phyloP scores from a whole-genome alignment of 2,888 invertebrate species.

The Lepidocyrtinus sp. region DNA sequence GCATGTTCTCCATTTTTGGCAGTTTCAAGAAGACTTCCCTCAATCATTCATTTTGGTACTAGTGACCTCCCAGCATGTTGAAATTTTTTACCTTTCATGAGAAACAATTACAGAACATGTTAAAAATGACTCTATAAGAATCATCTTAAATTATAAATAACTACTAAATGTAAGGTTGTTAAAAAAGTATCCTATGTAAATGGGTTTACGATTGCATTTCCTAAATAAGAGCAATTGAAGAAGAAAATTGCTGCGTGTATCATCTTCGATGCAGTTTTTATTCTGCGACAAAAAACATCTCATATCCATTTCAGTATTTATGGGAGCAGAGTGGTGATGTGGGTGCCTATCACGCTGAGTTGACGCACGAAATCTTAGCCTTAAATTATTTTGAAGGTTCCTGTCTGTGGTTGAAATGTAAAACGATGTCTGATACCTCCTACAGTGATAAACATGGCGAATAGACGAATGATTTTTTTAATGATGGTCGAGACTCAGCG shows the following conservation, averaged over 20 bases:
- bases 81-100: no score
- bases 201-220: not conserved
- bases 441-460: conserved; percentile 5
- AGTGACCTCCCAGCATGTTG: conserved; percentile 50
- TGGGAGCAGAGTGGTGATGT: conserved; percentile 39
- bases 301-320: conserved; percentile 30
- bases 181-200: no score
- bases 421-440: conserved; percentile 32
- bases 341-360: conserved; percentile 52
- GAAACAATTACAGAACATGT: not conserved
- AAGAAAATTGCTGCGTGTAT: conserved; percentile 37
- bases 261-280: no score
- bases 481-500: no score
- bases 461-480: no score
- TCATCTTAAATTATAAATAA: not conserved
- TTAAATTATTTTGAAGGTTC: conserved; percentile 20
- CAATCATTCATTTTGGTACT: conserved; percentile 30
- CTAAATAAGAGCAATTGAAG: conserved; percentile 10
- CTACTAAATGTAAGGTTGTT: no score
- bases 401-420: conserved; percentile 23
- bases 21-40: conserved; percentile 9
- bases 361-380: conserved; percentile 49
- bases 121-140: not conserved
- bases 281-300: conserved; percentile 27
- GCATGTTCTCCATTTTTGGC: conserved; percentile 5